Evolutionary conservation across 1,140 invertebrate species (phyloP), one percentile per base, ranked within the genome.

Genomic region (Hypsibius dujardini): DNA sequence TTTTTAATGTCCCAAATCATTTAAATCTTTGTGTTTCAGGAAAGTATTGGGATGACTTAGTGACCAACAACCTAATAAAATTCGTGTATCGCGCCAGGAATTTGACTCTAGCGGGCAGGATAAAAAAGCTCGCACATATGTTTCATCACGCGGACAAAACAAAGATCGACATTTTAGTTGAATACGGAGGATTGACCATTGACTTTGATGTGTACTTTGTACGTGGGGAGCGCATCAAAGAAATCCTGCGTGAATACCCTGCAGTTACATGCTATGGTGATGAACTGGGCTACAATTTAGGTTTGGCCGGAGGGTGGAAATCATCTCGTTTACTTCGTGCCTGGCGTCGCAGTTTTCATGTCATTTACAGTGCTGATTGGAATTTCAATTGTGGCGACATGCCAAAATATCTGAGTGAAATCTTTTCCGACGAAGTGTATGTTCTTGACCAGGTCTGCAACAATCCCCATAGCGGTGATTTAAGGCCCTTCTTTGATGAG

Each of bases 141-240:
- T 12, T 14, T 3, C 62, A 67, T 42, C 45, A 12, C 7, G 62
- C 62, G 3, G 62, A 67, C 42, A 67, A 14, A 14, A 42, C 62
- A 3, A 67, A 67, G 42, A 12, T 67, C 7, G 62, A 67, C 45
- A 42, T 42, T 3, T 42, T 67, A 67, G 7, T 67, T 3, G 62
- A 67, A 42, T 67, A 67, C 62, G 62, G 62, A 42, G 62, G 62
- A 3, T 3, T 67, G 42, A 42, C 42, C 42, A 42, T 42, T 3
- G 62, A 67, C 42, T 67, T 67, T 42, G 62, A 67, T 42, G 62
- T 67, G 62, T 67, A 14, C 62, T 67, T 67, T 42, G 42, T 67
- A 3, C 62, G 62, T 14, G 62, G 62, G 7, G 42, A 67, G 42
- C 62, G 62, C 42, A 67, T 67, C 62, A 67, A 67, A 42, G 62